A percentile compares a stretch with the other conserved stretches of the same genome.
Conservation (phyloP, 2,888 invertebrate genomes). For the Hermaeophaga mercurialis region DNA sequence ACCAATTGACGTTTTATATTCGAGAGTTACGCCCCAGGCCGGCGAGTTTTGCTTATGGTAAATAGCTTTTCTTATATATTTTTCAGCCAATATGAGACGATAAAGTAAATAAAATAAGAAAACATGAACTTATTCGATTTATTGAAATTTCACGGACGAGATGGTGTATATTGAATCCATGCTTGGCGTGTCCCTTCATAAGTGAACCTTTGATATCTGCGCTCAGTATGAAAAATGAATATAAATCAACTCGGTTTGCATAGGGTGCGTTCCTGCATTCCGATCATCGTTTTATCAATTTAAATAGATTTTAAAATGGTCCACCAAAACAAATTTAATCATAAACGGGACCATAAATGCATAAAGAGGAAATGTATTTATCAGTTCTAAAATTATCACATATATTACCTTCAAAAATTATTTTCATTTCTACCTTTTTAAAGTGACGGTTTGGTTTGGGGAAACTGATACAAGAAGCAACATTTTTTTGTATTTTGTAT, state of each 20-base stretch:
- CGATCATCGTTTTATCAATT: constrained; percentile 1
- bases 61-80: constrained; percentile 54
- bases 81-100: constrained; percentile 44
- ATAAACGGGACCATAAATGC: no score
- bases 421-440: no score
- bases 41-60: constrained; percentile 43
- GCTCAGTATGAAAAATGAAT: constrained; percentile 14
- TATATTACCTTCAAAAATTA: no score
- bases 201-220: constrained; percentile 16
- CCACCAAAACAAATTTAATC: background rate
- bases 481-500: no score
- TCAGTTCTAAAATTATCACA: background rate
- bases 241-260: constrained; percentile 18
- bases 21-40: constrained; percentile 46
- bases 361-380: no score
- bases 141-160: constrained; percentile 52
- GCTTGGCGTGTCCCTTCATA: constrained; percentile 12
- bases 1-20: constrained; percentile 56
- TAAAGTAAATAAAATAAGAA: constrained; percentile 54
- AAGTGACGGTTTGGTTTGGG: no score
- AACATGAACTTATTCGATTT: constrained; percentile 57
- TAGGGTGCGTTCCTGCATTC: background rate
- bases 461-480: no score
- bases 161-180: constrained; percentile 21
- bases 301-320: background rate